Percentiles rank a stretch among this genome's conserved stretches.
Evolutionary conservation across 2,113 vertebrate species (phyloP).

Genomic region (Myotis lucifugus): DNA sequence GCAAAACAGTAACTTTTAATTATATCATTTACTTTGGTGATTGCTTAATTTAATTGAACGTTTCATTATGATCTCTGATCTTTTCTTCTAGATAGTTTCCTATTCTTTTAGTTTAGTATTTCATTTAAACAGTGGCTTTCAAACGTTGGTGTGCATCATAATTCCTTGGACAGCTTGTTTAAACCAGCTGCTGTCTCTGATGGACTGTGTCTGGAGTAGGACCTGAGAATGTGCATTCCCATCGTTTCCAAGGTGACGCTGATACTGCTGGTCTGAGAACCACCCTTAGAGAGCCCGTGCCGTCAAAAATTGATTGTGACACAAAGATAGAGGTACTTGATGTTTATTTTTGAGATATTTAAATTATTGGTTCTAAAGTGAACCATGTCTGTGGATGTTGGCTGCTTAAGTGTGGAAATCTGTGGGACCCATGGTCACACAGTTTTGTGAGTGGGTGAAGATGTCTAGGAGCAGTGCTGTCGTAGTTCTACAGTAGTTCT

Average conservation of each 20-base stretch:
- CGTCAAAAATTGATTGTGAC: background rate
- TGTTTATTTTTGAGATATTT: background rate
- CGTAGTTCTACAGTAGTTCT: background rate
- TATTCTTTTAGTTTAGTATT: background rate
- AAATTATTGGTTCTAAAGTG: background rate
- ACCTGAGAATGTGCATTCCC: background rate
- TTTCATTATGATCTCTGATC: background rate
- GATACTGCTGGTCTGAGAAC: background rate
- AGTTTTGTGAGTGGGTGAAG: background rate
- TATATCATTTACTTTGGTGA: background rate
- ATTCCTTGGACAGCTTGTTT: background rate
- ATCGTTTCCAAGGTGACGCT: background rate
- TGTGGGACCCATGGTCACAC: fast-evolving
- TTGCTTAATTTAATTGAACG: background rate
- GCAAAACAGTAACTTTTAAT: background rate
- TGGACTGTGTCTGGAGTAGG: background rate
- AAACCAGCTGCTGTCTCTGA: background rate
- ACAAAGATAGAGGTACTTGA: background rate
- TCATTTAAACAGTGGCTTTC: background rate
- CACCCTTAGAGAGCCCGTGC: background rate
- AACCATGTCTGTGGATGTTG: background rate
- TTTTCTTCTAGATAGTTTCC: constrained; percentile 21
- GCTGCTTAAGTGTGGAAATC: background rate
- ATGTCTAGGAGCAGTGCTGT: background rate
- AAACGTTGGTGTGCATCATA: background rate